A percentile compares a stretch with the other conserved stretches of the same genome.
Conservation (phyloP, 2,888 invertebrate species). For the Dorcus hopei region DNA sequence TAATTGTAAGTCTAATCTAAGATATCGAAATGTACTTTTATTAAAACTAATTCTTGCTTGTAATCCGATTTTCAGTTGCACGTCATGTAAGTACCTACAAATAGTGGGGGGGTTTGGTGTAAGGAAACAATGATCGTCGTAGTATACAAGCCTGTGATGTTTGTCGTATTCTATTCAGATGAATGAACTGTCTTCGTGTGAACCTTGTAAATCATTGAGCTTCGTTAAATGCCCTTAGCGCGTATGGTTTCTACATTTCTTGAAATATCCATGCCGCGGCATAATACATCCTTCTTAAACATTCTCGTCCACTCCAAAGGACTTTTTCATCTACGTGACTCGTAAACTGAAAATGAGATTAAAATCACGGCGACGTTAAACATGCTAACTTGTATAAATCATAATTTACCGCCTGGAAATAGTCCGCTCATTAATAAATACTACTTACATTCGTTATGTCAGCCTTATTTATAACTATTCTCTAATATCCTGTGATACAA, state of each 20-base stretch:
- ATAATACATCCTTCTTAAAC: conserved; percentile 2
- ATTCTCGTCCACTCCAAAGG: conserved; percentile 1
- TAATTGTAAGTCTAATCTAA: no score
- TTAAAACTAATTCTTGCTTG: no score
- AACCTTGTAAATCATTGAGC: neutral
- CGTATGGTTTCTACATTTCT: neutral
- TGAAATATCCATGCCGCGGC: neutral
- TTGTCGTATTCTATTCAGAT: no score
- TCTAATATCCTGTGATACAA: conserved; percentile 1
- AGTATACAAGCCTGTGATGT: no score
- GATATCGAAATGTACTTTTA: no score
- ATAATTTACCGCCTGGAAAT: conserved; percentile 2
- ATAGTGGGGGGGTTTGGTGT: no score
- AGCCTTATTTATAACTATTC: conserved; percentile 1
- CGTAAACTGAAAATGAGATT: neutral
- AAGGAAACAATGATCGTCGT: no score
- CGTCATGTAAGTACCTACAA: no score
- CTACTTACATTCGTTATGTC: neutral
- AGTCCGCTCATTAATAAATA: neutral
- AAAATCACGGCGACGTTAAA: neutral
- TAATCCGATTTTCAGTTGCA: no score
- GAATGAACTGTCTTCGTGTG: no score
- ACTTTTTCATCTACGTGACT: conserved; percentile 1
- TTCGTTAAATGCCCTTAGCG: neutral
- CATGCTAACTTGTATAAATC: neutral